Evolutionary conservation across 2,797 vertebrate species (phyloP).

Genomic region (Phoxinus dragarum): DNA sequence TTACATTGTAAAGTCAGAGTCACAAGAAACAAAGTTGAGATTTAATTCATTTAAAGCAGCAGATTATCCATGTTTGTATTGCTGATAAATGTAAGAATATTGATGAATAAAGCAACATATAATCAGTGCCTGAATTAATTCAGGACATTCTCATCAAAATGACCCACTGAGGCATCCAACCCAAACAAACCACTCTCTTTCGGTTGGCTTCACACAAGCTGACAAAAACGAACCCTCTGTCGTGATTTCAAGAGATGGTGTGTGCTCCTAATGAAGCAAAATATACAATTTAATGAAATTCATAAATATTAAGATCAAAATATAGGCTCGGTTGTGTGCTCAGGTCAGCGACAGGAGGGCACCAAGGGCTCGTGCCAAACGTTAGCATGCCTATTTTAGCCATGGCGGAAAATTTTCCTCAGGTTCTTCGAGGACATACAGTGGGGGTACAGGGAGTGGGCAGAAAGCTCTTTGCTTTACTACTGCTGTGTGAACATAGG

Average conservation of each 20-base stretch:
- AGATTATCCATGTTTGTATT: neutral
- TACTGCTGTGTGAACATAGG: slow-evolving; percentile 51
- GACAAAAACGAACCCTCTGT: slow-evolving; percentile 51
- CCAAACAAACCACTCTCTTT: slow-evolving; percentile 31
- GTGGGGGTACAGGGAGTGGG: slow-evolving; percentile 59
- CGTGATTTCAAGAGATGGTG: slow-evolving; percentile 46
- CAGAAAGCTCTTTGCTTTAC: slow-evolving; percentile 69
- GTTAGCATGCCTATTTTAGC: slow-evolving; percentile 73
- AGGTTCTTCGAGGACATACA: slow-evolving; percentile 66
- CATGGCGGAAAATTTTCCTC: slow-evolving; percentile 73
- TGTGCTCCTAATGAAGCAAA: slow-evolving; percentile 46
- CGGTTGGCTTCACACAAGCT: slow-evolving; percentile 30
- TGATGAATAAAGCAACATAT: neutral
- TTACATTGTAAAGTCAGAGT: neutral
- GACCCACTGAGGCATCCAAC: slow-evolving; percentile 19
- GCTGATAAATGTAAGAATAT: neutral
- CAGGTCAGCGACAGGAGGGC: slow-evolving; percentile 68
- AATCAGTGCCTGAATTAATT: slow-evolving; percentile 16
- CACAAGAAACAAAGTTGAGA: neutral
- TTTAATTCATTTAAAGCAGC: neutral
- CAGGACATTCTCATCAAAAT: slow-evolving; percentile 22
- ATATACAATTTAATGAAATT: slow-evolving; percentile 63
- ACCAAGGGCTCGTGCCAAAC: slow-evolving; percentile 66
- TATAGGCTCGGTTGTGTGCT: slow-evolving; percentile 57
- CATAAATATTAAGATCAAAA: slow-evolving; percentile 66